These are phyloP conservation scores for Ectemnius continuus DNA, from an alignment of 2,888 invertebrate genomes.

Conservation along the genomic window DNA sequence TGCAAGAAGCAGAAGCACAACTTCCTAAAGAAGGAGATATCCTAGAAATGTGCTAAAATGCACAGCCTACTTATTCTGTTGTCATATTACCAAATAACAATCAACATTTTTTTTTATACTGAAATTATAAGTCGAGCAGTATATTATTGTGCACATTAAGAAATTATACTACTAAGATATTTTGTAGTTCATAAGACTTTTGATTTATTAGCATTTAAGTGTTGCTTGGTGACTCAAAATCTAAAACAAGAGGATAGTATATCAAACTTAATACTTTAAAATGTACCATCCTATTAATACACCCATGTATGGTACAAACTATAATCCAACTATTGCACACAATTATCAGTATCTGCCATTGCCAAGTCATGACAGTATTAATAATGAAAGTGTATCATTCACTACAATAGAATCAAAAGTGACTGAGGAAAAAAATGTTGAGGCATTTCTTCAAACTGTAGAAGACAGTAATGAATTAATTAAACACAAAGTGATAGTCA, in stretches of 20 bases:
- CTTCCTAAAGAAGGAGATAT: slow-evolving; percentile 68
- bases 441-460: slow-evolving; percentile 56
- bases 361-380: slow-evolving; percentile 23
- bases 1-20: slow-evolving; percentile 80
- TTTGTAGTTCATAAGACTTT: slow-evolving; percentile 30
- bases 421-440: slow-evolving; percentile 60
- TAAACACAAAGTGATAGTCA: slow-evolving; percentile 26
- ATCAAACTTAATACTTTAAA: slow-evolving; percentile 25
- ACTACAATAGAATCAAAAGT: slow-evolving; percentile 52
- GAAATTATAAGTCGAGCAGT: slow-evolving; percentile 31
- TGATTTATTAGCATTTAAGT: slow-evolving; percentile 13
- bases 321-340: slow-evolving; percentile 34
- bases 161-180: slow-evolving; percentile 37
- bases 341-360: slow-evolving; percentile 35
- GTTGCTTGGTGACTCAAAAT: slow-evolving; percentile 32
- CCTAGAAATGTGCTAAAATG: slow-evolving; percentile 54
- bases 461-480: slow-evolving; percentile 23
- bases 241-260: slow-evolving; percentile 12
- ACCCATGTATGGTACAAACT: slow-evolving; percentile 34
- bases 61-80: slow-evolving; percentile 14
- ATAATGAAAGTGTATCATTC: slow-evolving; percentile 17
- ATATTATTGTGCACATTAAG: slow-evolving; percentile 40
- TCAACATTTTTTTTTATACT: slow-evolving; percentile 36
- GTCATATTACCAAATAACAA: slow-evolving; percentile 16
- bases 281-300: slow-evolving; percentile 35